A percentile compares a stretch with the other conserved stretches of the same genome.
These are phyloP conservation scores for Pholis gunnellus DNA, from an alignment of 2,113 vertebrate genomes.

Conservation along the genomic window DNA sequence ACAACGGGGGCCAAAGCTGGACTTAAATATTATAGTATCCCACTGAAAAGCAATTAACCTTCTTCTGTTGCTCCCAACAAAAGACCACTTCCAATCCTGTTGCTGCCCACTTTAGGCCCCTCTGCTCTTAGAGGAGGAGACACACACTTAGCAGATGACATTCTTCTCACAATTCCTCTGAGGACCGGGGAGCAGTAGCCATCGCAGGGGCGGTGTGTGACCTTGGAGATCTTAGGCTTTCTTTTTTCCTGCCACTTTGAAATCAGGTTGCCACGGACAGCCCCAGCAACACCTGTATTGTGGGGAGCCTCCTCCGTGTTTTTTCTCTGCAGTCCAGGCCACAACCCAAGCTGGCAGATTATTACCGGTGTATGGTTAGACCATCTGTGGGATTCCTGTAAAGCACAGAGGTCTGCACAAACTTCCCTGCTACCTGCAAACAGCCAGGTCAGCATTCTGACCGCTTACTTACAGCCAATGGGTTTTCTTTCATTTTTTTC, in stretches of 20 bases:
- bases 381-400: constrained; percentile 71
- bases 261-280: constrained; percentile 60
- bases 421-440: constrained; percentile 49
- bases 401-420: constrained; percentile 39
- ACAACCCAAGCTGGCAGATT: constrained; percentile 73
- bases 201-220: constrained; percentile 43
- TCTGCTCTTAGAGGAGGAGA: constrained; percentile 45
- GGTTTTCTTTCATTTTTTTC: constrained; percentile 21
- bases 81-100: constrained; percentile 51
- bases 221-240: constrained; percentile 55
- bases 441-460: constrained; percentile 65
- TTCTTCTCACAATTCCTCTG: constrained; percentile 53
- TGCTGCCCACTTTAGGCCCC: constrained; percentile 41
- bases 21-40: constrained; percentile 57
- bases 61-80: constrained; percentile 57
- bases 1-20: constrained; percentile 25
- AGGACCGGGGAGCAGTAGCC: constrained; percentile 61
- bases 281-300: constrained; percentile 69
- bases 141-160: constrained; percentile 56
- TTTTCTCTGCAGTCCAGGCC: constrained; percentile 26
- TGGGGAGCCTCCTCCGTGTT: constrained; percentile 11
- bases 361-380: constrained; percentile 57
- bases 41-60: constrained; percentile 67
- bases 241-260: constrained; percentile 44
- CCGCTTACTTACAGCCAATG: constrained; percentile 23